Base-by-base conservation (phyloP, 2,888 invertebrate species). In the Sphaerophoria rueppellii region DNA sequence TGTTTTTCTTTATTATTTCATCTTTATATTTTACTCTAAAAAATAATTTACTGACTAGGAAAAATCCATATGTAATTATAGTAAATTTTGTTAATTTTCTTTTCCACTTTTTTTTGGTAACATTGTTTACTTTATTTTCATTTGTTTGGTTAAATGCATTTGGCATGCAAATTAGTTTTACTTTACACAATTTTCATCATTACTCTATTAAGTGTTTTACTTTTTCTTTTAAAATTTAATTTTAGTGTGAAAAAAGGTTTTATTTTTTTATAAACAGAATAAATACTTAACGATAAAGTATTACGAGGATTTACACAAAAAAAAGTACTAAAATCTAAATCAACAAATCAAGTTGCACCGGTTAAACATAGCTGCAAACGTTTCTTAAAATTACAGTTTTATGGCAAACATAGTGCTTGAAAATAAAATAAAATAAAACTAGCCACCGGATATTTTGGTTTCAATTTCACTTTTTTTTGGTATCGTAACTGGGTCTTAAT, bases 41-140 rank as follows among this genome's bases (percentile, higher is more conserved):
- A 85, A 76, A 85, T 81, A 85, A 81, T 81, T 85, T 85, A 85
- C 81, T 85, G 85, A 85, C 85, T 85, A 85, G 85, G 76, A 85
- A 67, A 24, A 67, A 85, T 85, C 76, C 81, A 80, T 85, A 81
- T 77, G 77, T 83, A 16, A 82, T 54, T 24, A 24, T 24, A 24
- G 24, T 24, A 24, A 73, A 57, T 74, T 48, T 67, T 52, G 14
- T 37, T 69, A 35, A 34, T 58, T 71, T 46, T 14, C 7, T 55
- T 55, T 37, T 40, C 65, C 24, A 43, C n/a, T n/a, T 11, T 34
- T 14, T 37, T 69, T 72, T 72, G 48, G 46, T 72, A 72, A 16
- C 48, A 69, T 69, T 57, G 9, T 43, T 48, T 81, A 69, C 14
- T 35, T 34, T 55, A 2, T 52, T 52, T 2, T 52, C 7, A 1